Evolutionary conservation across 2,888 invertebrate genomes (phyloP).

Genomic region (Conus canariensis): DNA sequence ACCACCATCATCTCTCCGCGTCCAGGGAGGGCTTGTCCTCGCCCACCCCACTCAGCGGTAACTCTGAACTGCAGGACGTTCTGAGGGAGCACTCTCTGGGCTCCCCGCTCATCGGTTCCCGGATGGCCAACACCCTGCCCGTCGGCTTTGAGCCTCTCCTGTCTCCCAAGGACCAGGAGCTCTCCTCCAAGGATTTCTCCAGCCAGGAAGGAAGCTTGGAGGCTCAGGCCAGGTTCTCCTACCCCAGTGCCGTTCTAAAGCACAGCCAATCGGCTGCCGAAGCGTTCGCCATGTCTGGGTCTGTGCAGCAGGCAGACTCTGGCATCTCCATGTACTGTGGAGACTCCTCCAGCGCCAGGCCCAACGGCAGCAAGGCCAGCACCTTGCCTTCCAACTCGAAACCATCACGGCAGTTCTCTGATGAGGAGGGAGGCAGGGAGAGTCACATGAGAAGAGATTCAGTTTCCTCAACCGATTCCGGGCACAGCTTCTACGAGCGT

Average conservation of each 20-base stretch:
- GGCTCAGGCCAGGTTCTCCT: constrained; percentile 34
- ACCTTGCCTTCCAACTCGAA: background rate
- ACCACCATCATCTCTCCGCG: background rate
- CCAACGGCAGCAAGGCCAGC: background rate
- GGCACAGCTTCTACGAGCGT: constrained; percentile 68
- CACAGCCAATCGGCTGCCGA: background rate
- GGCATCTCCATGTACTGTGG: constrained; percentile 67
- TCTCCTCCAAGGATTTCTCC: constrained; percentile 32
- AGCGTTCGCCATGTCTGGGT: constrained; percentile 21
- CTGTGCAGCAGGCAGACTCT: constrained; percentile 65
- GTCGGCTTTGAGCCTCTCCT: constrained; percentile 32
- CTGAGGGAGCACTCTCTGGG: constrained; percentile 64
- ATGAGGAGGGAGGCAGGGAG: background rate
- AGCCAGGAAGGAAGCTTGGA: constrained; percentile 23
- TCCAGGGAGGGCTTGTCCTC: constrained; percentile 19
- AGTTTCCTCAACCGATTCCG: constrained; percentile 51
- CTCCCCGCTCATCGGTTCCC: constrained; percentile 62
- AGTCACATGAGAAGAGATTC: constrained; percentile 40
- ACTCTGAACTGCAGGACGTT: constrained; percentile 59
- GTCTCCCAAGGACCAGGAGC: constrained; percentile 15
- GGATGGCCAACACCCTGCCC: constrained; percentile 58
- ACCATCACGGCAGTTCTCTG: background rate
- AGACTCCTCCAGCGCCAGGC: constrained; percentile 5
- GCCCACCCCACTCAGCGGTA: constrained; percentile 18
- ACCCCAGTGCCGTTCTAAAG: constrained; percentile 16